Percentiles rank a stretch among this genome's conserved stretches.
Evolutionary conservation across 2,113 vertebrate genomes (phyloP).

Genomic region (Ameiurus melas): DNA sequence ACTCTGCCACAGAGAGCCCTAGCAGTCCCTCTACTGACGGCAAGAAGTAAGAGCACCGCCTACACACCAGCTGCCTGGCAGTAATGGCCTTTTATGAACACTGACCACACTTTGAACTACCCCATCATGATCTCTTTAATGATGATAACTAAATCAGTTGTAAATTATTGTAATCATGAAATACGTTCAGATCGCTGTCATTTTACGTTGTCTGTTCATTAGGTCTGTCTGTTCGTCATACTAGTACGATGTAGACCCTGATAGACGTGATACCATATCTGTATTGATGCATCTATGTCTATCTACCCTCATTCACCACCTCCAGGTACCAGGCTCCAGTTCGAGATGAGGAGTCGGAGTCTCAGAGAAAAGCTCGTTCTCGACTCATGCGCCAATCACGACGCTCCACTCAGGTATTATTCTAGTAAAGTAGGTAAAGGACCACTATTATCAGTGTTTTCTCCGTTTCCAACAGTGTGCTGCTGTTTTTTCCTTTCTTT

Average conservation of each 20-base stretch:
- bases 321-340: conserved; percentile 83
- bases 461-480: background rate
- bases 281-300: background rate
- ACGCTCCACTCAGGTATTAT: conserved; percentile 84
- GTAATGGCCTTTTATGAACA: background rate
- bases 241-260: background rate
- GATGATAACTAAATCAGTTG: too few species aligned
- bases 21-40: conserved; percentile 64
- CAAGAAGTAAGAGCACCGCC: conserved; percentile 65
- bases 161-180: too few species aligned
- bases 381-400: conserved; percentile 86
- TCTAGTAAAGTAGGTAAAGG: background rate
- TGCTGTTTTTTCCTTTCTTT: background rate
- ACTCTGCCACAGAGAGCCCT: conserved; percentile 67
- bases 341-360: conserved; percentile 88
- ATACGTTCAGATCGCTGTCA: background rate
- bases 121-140: background rate
- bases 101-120: background rate
- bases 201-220: background rate
- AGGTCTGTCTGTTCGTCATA: background rate
- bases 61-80: background rate
- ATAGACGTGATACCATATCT: background rate
- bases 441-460: background rate
- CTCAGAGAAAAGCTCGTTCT: conserved; percentile 88
- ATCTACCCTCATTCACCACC: background rate